Conservation (phyloP, 2,888 invertebrate genomes). For the Gryllus longicercus region DNA sequence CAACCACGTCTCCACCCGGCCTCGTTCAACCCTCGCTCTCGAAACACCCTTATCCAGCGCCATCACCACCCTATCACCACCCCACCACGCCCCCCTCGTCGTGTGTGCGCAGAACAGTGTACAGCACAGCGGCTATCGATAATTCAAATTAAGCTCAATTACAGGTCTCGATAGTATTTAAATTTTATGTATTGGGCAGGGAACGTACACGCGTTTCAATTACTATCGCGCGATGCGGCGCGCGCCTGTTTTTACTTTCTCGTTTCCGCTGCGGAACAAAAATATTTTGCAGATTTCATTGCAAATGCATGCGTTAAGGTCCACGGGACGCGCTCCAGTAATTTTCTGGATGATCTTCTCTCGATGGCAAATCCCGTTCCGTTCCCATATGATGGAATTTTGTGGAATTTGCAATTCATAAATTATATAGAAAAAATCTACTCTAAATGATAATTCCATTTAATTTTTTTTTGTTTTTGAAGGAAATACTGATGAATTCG, state of each 20-base stretch:
- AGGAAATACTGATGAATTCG: too few species aligned
- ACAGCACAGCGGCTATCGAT: background rate
- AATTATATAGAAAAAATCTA: background rate
- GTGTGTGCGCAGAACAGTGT: too few species aligned
- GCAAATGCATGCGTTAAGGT: slow-evolving; percentile 17
- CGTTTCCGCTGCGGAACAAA: background rate
- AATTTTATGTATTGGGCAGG: background rate
- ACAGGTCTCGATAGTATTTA: background rate
- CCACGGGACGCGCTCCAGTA: background rate
- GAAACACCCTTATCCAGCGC: too few species aligned
- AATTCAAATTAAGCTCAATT: slow-evolving; percentile 17
- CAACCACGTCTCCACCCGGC: too few species aligned
- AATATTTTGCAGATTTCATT: slow-evolving; percentile 17
- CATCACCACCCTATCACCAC: too few species aligned
- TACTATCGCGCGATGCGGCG: too few species aligned
- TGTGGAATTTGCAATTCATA: background rate
- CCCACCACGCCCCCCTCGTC: too few species aligned
- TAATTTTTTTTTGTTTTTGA: too few species aligned
- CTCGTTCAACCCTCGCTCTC: too few species aligned
- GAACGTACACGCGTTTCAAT: too few species aligned
- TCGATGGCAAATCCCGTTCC: background rate
- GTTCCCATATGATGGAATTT: background rate
- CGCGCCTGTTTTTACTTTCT: too few species aligned
- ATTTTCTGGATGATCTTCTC: background rate
- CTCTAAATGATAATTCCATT: slow-evolving; percentile 18